Evolutionary conservation across 2,888 invertebrate species (phyloP).

Genomic region (Pomacea canaliculata): DNA sequence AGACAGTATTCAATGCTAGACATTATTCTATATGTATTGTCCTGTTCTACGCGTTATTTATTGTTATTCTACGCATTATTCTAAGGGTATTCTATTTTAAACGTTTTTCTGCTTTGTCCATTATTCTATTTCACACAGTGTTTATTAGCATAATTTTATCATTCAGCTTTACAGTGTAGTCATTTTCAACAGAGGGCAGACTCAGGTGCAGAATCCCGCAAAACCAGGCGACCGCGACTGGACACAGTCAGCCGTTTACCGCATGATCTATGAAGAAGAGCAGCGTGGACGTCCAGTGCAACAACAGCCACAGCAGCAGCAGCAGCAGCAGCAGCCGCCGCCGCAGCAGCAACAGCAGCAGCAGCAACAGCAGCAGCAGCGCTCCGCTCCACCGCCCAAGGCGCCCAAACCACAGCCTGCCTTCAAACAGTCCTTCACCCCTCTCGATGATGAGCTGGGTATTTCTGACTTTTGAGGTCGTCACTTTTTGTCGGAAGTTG

Average conservation of each 20-base stretch:
- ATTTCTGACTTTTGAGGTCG: constrained; percentile 44
- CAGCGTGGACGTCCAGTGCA: constrained; percentile 27
- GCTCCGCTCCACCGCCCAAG: constrained; percentile 20
- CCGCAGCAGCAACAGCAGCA: constrained; percentile 23
- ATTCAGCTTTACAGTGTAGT: too few species aligned
- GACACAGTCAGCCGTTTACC: constrained; percentile 49
- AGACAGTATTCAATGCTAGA: too few species aligned
- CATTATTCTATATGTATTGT: too few species aligned
- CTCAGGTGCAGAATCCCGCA: constrained; percentile 26
- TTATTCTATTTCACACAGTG: too few species aligned
- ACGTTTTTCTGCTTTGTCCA: too few species aligned
- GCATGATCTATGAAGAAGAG: constrained; percentile 49
- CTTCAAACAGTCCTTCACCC: constrained; percentile 28
- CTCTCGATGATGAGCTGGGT: constrained; percentile 41
- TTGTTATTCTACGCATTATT: too few species aligned
- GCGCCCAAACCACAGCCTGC: constrained; percentile 25
- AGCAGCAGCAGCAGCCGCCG: constrained; percentile 7
- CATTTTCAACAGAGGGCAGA: constrained; percentile 3
- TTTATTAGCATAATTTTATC: too few species aligned
- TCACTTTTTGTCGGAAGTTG: background rate
- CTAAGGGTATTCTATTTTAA: too few species aligned
- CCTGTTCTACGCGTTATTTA: too few species aligned
- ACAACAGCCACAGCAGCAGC: constrained; percentile 18
- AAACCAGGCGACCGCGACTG: constrained; percentile 48
- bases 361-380: constrained; percentile 18